These are phyloP conservation scores for Diogma glabrata DNA, from an alignment of 2,888 invertebrate genomes.

Conservation along the genomic window DNA sequence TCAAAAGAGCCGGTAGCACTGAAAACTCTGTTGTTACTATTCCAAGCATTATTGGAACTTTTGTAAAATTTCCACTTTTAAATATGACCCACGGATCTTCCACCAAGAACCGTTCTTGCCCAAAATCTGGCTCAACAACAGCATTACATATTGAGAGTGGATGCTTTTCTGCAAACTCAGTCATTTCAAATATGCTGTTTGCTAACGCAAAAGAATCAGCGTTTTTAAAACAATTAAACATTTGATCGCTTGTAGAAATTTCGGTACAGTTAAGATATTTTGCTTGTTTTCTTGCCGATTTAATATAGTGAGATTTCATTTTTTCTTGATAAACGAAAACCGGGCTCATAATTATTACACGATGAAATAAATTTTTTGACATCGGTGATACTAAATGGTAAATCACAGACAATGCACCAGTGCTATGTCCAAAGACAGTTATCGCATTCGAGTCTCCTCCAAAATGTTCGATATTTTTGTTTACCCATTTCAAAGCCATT, in stretches of 20 bases:
- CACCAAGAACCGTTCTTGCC: conserved; percentile 45
- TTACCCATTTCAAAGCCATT: conserved; percentile 40
- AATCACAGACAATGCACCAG: conserved; percentile 24
- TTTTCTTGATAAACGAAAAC: conserved; percentile 26
- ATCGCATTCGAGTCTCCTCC: conserved; percentile 42
- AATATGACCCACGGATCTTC: conserved; percentile 43
- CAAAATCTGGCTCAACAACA: conserved; percentile 48
- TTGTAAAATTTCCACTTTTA: conserved; percentile 38
- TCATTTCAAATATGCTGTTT: background rate
- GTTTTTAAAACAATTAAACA: too few species aligned
- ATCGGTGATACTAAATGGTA: conserved; percentile 32
- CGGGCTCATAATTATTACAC: conserved; percentile 42
- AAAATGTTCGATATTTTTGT: conserved; percentile 40
- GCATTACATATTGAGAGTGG: conserved; percentile 36
- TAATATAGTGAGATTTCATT: background rate
- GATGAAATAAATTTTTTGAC: conserved; percentile 39
- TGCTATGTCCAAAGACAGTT: conserved; percentile 39
- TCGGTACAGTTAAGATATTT: too few species aligned
- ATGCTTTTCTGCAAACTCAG: background rate
- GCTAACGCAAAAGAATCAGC: too few species aligned
- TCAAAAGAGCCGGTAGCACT: conserved; percentile 40
- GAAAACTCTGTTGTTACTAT: conserved; percentile 50
- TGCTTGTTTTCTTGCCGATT: conserved; percentile 35
- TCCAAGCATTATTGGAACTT: conserved; percentile 50
- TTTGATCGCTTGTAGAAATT: too few species aligned